Evolutionary conservation across 1,140 invertebrate species (phyloP).

Genomic region (Drosophila funebris): DNA sequence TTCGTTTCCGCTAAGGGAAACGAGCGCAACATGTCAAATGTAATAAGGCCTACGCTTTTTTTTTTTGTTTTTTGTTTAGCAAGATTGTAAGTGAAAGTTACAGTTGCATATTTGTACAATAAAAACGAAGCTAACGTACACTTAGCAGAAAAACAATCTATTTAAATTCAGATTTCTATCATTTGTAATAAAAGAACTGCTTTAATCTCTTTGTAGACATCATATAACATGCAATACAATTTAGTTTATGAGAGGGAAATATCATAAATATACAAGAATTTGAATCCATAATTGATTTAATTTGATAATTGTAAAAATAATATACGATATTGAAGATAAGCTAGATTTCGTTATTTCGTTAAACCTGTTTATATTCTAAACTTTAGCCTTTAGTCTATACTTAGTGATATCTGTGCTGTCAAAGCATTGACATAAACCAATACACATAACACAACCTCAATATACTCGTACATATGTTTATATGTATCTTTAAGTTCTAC

Average conservation of each 20-base stretch:
- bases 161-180: conserved; percentile 63
- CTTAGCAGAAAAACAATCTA: neutral
- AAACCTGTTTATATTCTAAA: neutral
- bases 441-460: neutral
- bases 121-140: conserved; percentile 8
- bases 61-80: conserved; percentile 38
- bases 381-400: neutral
- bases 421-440: conserved; percentile 6
- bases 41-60: conserved; percentile 67
- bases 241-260: conserved; percentile 22
- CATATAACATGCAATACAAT: conserved; percentile 55
- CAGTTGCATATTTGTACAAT: conserved; percentile 24
- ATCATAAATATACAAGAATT: conserved; percentile 55
- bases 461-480: conserved; percentile 12
- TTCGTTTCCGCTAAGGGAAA: conserved; percentile 21
- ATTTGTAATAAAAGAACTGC: conserved; percentile 36
- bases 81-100: conserved; percentile 56
- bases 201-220: conserved; percentile 57
- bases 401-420: conserved; percentile 4
- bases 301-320: neutral
- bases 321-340: too few relatives aligned
- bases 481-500: neutral
- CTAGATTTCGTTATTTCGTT: too few relatives aligned
- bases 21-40: conserved; percentile 76
- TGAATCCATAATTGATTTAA: neutral